Conservation (phyloP, 2,113 vertebrate species). For the Melanocharis versteri region DNA sequence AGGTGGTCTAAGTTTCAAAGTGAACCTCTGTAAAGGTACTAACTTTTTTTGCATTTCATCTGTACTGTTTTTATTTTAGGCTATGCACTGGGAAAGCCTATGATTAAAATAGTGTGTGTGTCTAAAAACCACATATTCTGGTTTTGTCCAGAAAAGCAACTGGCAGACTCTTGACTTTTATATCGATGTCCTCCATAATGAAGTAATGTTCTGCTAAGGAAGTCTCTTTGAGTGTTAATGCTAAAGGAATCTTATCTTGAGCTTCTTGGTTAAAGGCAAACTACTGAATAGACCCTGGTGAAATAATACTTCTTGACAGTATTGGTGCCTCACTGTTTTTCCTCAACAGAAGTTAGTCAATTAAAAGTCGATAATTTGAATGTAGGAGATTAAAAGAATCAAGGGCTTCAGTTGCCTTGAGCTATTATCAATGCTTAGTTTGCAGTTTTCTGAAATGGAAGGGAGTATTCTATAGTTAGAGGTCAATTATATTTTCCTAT, state of each 20-base stretch:
- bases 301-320: neutral
- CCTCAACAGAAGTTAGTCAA: neutral
- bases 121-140: neutral
- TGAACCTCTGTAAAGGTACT: neutral
- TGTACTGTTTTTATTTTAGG: neutral
- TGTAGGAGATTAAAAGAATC: conserved; percentile 1
- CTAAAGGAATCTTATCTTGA: neutral
- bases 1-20: neutral
- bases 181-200: neutral
- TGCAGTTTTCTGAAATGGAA: conserved; percentile 21
- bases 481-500: conserved; percentile 56
- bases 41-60: neutral
- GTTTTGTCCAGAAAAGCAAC: neutral
- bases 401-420: conserved; percentile 38
- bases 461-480: conserved; percentile 2
- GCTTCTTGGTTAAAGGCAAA: neutral
- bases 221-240: neutral
- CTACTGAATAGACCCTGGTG: neutral
- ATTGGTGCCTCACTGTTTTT: neutral
- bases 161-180: neutral
- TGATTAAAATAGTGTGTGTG: neutral
- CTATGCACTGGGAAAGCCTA: neutral
- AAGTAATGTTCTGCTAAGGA: neutral
- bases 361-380: conserved; percentile 12
- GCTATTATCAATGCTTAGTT: conserved; percentile 60